Base-by-base conservation (phyloP, 2,888 invertebrate genomes). In the Drosophila ezoana region DNA sequence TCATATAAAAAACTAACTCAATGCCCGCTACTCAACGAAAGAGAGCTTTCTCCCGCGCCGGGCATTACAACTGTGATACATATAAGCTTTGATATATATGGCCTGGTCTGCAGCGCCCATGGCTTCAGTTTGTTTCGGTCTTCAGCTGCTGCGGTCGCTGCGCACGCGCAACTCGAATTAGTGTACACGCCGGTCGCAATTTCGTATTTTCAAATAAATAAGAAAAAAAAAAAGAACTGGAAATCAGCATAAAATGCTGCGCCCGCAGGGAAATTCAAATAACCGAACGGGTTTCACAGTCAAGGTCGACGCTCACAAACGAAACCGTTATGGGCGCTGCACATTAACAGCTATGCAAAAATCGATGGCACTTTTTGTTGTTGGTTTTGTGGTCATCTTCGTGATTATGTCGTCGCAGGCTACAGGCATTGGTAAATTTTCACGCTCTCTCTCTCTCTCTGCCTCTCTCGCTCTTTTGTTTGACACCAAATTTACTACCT, bases 291-390 rank as follows among this genome's bases (percentile, higher is more conserved):
- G 83, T 81, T 81, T 76, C 81, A 79, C 82, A 90, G 90, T 91
- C 91, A 90, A 90, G 91, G 90, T 90, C 91, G 89, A 52, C 65
- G 73, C 66, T 80, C 44, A 73, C 59, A 64, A 48, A 51, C 59
- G 20, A 38, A 54, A 60, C 48, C 61, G 69, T 68, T 68, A 53
- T 37, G 47, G 18, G 11, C 67, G 65, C 56, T n/a, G 60, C 38
- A 14, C 56, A 76, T 72, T 74, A 75, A 66, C 72, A 62, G 23
- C 44, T 60, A 52, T 80, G 73, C 76, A 38, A 66, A 78, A 70
- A 40, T 59, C 56, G 43, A 47, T 59, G 54, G 48, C 57, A n/a
- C n/a, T 68, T 28, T 43, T 71, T 63, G 44, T 65, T 62, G 49
- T 70, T 52, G 60, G 66, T 65, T 48, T 49, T 71, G 53, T 64